Conservation (phyloP, 2,113 vertebrate genomes). For the Trinectes maculatus region DNA sequence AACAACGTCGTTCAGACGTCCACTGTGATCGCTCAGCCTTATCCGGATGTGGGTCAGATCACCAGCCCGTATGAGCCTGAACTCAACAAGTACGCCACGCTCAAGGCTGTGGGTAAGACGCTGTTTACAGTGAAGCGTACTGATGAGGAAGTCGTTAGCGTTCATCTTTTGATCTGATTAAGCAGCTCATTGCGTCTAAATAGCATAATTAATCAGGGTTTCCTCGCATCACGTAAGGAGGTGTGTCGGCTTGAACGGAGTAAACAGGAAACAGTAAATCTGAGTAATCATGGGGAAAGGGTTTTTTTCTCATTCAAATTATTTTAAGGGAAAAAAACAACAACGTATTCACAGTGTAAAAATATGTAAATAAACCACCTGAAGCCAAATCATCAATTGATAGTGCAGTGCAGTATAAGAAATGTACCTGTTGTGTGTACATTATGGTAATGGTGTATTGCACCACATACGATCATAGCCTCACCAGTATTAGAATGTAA, state of each 20-base stretch:
- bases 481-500: no score
- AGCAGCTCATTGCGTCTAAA: slow-evolving; percentile 7
- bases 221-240: neutral
- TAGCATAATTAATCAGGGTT: slow-evolving; percentile 18
- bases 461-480: no score
- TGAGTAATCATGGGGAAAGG: neutral
- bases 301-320: no score
- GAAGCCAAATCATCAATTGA: no score
- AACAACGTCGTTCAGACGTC: slow-evolving; percentile 89
- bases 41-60: slow-evolving; percentile 87
- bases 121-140: neutral
- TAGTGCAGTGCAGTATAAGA: no score
- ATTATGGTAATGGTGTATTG: no score
- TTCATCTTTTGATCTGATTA: slow-evolving; percentile 20
- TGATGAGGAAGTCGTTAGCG: neutral
- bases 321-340: no score
- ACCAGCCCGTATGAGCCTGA: slow-evolving; percentile 89
- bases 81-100: slow-evolving; percentile 91
- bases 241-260: slow-evolving; percentile 2
- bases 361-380: no score
- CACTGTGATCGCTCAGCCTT: slow-evolving; percentile 88
- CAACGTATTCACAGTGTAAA: no score
- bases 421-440: no score
- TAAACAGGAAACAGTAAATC: slow-evolving; percentile 1
- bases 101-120: slow-evolving; percentile 94